Conservation (phyloP, 2,797 vertebrate genomes). For the Etheostoma nigrum region DNA sequence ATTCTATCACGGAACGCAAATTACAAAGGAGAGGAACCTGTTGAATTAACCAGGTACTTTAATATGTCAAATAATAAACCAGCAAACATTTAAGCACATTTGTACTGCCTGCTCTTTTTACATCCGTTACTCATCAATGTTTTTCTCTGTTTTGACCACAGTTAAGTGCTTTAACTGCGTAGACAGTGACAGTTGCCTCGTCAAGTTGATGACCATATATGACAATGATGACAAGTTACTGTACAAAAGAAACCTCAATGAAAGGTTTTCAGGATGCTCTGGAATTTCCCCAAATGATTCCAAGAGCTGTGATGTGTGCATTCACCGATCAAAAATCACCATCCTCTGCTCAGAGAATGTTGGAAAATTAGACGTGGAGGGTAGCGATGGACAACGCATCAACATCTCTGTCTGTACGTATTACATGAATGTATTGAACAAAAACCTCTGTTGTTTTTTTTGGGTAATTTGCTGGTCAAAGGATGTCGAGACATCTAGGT, state of each 20-base stretch:
- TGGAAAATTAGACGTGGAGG: neutral
- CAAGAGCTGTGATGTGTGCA: neutral
- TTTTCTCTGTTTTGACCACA: constrained; percentile 12
- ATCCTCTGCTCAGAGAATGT: constrained; percentile 10
- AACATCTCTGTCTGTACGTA: constrained; percentile 33
- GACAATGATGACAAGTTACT: rapidly evolving
- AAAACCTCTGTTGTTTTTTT: neutral
- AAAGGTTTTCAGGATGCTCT: constrained; percentile 4
- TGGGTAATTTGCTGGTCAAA: no score
- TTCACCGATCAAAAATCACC: rapidly evolving
- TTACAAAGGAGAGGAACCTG: neutral
- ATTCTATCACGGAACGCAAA: no score
- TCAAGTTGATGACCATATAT: neutral
- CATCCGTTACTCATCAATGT: neutral
- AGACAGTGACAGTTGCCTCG: constrained; percentile 18
- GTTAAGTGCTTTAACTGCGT: constrained; percentile 28
- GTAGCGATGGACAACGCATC: rapidly evolving
- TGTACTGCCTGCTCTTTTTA: no score
- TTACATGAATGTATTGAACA: neutral
- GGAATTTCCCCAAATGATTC: rapidly evolving
- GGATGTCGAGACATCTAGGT: neutral
- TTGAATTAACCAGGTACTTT: neutral
- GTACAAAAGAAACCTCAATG: rapidly evolving
- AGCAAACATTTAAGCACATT: neutral
- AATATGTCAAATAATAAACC: neutral